Percentiles rank a stretch among this genome's conserved stretches.
phyloP scores from a whole-genome alignment of 1,140 invertebrate species.

The Spodoptera litura region DNA sequence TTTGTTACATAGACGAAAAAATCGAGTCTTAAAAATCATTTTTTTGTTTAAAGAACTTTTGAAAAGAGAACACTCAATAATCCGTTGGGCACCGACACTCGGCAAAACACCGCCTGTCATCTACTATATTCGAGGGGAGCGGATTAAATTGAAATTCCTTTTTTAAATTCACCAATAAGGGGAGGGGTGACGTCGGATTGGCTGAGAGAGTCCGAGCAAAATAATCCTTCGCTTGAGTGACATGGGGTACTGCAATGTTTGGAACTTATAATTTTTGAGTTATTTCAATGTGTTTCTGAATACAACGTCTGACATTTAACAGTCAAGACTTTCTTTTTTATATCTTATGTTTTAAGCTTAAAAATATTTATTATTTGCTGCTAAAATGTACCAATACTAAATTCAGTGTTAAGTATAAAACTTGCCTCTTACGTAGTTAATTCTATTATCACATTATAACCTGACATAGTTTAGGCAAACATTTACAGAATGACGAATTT shows the following conservation, averaged over 20 bases:
- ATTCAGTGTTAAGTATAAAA: neutral
- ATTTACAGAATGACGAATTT: conserved; percentile 13
- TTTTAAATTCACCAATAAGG: conserved; percentile 83
- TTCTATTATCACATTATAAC: conserved; percentile 16
- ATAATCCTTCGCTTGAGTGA: conserved; percentile 76
- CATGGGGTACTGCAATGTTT: conserved; percentile 53
- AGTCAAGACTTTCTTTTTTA: neutral
- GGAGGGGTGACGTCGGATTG: conserved; percentile 76
- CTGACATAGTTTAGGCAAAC: conserved; percentile 8
- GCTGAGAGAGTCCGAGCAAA: conserved; percentile 71
- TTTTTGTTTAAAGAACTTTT: conserved; percentile 31
- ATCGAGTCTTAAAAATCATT: neutral
- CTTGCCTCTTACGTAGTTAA: conserved; percentile 10
- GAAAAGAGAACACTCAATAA: conserved; percentile 54
- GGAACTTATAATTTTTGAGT: conserved; percentile 38
- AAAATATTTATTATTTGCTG: too few species aligned
- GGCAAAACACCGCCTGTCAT: conserved; percentile 56
- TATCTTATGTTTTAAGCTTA: too few species aligned
- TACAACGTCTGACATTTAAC: neutral
- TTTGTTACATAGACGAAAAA: neutral
- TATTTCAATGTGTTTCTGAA: neutral
- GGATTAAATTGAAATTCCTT: conserved; percentile 82
- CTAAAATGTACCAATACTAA: neutral
- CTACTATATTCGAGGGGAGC: conserved; percentile 72
- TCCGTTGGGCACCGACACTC: conserved; percentile 47